Evolutionary conservation across 2,113 vertebrate genomes (phyloP), one percentile per base, ranked within the genome.

Genomic region (Crypturellus undulatus): DNA sequence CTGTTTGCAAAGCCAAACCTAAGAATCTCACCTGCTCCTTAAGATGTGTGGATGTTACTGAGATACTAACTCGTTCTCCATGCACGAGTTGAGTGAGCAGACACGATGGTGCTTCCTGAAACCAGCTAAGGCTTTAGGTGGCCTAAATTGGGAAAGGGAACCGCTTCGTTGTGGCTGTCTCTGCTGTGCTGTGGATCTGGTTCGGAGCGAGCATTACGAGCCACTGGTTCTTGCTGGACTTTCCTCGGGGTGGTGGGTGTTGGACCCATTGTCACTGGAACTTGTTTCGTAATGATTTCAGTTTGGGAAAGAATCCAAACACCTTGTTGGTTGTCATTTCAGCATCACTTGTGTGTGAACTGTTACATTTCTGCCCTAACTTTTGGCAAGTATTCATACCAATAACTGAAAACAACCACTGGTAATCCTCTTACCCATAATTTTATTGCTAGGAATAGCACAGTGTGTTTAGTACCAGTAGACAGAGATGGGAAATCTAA

Each of bases 241-340:
- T 94, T 94, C 77, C 94, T 85, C 0, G 4, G 21, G 70, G 92
- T 68, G 51, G 21, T 72, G 89, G 13, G 62, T 76, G 89, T 84
- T 94, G 88, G n/a, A 86, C 84, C 96, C 79, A 56, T 86, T 75
- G 36, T 90, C 43, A 26, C 0, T 88, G 69, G 40, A 52, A 38
- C 92, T 95, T 86, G n/a, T 88, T 94, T 92, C 68, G 60, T 92
- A 83, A 92, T 88, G 77, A 93, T 88, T 95, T 95, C 93, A 93
- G 84, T 28, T 69, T 90, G 88, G 93, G 90, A 86, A 89, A 49
- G 40, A 56, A 34, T 87, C 88, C 92, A 94, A 79, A 49, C 71
- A 63, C 62, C 58, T 83, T 51, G 70, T 6, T 93, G 76, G 32
- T 47, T 81, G 45, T 65, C 68, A 92, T 96, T 95, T 91, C 80